Evolutionary conservation across 2,888 invertebrate species (phyloP).

Genomic region (Cryptus armator): DNA sequence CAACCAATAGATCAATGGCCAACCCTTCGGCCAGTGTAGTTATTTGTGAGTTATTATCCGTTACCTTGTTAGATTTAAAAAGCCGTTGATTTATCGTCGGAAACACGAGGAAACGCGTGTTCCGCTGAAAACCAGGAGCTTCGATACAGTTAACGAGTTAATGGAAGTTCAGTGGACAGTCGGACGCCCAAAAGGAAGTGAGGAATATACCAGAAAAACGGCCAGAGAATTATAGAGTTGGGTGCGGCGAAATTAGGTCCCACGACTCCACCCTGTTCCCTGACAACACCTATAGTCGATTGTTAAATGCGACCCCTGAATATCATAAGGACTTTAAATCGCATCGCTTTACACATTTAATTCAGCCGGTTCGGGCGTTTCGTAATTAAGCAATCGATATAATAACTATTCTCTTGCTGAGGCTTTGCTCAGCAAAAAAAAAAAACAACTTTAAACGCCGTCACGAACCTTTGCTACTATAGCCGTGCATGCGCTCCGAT

Average conservation of each 20-base stretch:
- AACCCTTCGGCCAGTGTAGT: neutral
- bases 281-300: neutral
- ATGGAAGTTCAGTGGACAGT: constrained; percentile 33
- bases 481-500: constrained; percentile 58
- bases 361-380: neutral
- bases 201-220: constrained; percentile 28
- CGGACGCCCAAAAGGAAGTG: constrained; percentile 48
- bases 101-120: neutral
- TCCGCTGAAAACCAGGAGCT: neutral
- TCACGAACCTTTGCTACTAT: constrained; percentile 46
- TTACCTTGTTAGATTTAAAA: neutral
- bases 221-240: constrained; percentile 55
- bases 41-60: neutral
- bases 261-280: constrained; percentile 67
- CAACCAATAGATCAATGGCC: too few relatives aligned
- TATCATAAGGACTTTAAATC: neutral
- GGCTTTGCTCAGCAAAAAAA: constrained; percentile 31
- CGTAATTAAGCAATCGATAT: neutral
- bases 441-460: constrained; percentile 42
- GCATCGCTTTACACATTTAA: neutral
- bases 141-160: constrained; percentile 43
- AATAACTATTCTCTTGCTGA: constrained; percentile 29
- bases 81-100: constrained; percentile 9
- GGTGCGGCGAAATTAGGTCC: constrained; percentile 70
- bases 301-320: neutral